Base-by-base conservation (phyloP, 1,140 invertebrate genomes). In the Acromyrmex echinatior region DNA sequence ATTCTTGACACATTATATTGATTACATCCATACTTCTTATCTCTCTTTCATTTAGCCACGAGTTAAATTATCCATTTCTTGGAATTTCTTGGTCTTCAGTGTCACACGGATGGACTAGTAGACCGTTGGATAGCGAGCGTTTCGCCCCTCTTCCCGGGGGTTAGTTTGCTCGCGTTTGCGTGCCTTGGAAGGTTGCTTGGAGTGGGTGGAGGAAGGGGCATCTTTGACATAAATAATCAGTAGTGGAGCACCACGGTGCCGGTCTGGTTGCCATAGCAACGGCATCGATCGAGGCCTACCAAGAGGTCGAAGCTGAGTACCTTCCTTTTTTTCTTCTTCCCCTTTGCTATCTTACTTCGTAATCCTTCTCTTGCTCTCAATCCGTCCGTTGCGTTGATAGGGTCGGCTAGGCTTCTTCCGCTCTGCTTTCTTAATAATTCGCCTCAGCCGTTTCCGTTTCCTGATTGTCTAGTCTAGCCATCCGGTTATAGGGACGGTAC, bases 221-320 rank as follows among this genome's bases (percentile, higher is more conserved):
- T 95, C 94, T 94, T 95, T 95, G 94, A 95, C 94, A 95, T 95
- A 95, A 95, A 95, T 95, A 95, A 95, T 95, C 94, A 94, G 94
- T 92, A 94, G 94, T 93, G 91, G 93, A 95, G 94, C 93, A 94
- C 92, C 92, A 91, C 92, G 91, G 88, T 88, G 87, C 87, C 87
- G 39, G 87, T 90, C 86, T 70, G 84, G 95, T 95, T 88, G 89
- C 92, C 92, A 94, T 94, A 93, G 92, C 86, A 86, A 95, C 95
- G 90, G 80, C 92, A 95, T 95, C 94, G 95, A 95, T 95, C 94
- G 93, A 91, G 79, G 91, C 90, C 79, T 86, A 89, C 86, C 88
- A 82, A 88, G 86, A 91, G 88, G 87, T 91, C 90, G 87, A 91
- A 91, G 66, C 71, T 51, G 73, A 90, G 68, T 88, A 84, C 77